These are phyloP conservation scores for Buathra laborator DNA, from an alignment of 2,888 invertebrate species.

Conservation along the genomic window DNA sequence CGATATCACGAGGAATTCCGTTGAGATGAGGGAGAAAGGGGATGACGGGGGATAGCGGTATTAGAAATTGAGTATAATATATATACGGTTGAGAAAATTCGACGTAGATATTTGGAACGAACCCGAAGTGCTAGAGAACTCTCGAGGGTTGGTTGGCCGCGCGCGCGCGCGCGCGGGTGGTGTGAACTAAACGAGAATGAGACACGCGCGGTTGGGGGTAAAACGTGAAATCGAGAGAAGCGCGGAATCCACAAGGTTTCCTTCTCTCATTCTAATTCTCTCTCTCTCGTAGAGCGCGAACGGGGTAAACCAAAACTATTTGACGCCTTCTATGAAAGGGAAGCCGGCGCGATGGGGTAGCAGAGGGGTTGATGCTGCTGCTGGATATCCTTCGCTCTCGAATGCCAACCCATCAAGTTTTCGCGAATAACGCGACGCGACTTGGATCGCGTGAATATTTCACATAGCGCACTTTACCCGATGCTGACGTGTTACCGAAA, in stretches of 20 bases:
- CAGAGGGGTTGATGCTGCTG: conserved; percentile 36
- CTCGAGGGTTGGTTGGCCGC: conserved; percentile 7
- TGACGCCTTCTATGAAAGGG: conserved; percentile 65
- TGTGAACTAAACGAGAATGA: conserved; percentile 20
- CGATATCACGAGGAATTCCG: background rate
- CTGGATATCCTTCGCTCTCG: conserved; percentile 50
- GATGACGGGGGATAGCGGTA: background rate
- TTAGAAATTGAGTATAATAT: background rate
- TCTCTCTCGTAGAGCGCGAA: conserved; percentile 27
- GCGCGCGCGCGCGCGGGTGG: background rate
- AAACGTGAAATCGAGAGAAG: background rate
- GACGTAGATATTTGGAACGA: conserved; percentile 10
- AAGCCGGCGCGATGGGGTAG: conserved; percentile 33
- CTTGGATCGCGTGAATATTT: background rate
- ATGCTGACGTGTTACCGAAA: background rate
- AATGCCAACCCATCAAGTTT: conserved; percentile 37
- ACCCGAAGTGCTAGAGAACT: conserved; percentile 23
- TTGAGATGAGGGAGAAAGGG: background rate
- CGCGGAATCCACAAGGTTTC: background rate
- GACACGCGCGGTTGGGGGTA: conserved; percentile 15
- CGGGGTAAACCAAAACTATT: conserved; percentile 56
- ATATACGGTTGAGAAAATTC: background rate
- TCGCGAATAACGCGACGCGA: conserved; percentile 14
- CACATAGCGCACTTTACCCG: background rate
- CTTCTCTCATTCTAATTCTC: conserved; percentile 23